phyloP scores from a whole-genome alignment of 2,113 vertebrate species.

The Spermophilus dauricus region DNA sequence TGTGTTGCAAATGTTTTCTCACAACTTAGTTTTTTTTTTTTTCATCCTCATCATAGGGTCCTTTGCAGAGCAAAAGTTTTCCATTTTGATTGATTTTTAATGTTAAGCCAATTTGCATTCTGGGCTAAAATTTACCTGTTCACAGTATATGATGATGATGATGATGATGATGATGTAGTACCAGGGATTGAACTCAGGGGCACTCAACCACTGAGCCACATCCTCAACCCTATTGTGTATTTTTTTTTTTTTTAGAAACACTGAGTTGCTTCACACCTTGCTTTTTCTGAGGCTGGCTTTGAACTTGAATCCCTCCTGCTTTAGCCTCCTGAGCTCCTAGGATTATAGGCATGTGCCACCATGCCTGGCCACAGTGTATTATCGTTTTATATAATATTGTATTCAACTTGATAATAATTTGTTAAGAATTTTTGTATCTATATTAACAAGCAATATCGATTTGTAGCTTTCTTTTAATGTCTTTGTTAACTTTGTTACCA shows the following conservation, averaged over 20 bases:
- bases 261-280: too few species aligned
- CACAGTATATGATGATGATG: too few species aligned
- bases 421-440: neutral
- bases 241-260: too few species aligned
- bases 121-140: neutral
- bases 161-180: too few species aligned
- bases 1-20: neutral
- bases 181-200: too few species aligned
- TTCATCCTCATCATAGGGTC: neutral
- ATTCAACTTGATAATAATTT: conserved; percentile 2
- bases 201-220: too few species aligned
- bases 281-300: too few species aligned
- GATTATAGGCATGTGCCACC: too few species aligned
- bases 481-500: neutral
- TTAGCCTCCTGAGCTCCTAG: too few species aligned
- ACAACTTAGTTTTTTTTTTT: neutral
- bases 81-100: neutral
- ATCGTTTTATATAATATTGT: neutral
- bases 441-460: neutral
- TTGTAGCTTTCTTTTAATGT: neutral
- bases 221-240: too few species aligned
- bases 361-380: neutral
- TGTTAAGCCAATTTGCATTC: neutral
- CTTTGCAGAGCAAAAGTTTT: neutral
- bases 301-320: too few species aligned